phyloP scores from a whole-genome alignment of 2,113 vertebrate species.

The Syngnathus scovelli region DNA sequence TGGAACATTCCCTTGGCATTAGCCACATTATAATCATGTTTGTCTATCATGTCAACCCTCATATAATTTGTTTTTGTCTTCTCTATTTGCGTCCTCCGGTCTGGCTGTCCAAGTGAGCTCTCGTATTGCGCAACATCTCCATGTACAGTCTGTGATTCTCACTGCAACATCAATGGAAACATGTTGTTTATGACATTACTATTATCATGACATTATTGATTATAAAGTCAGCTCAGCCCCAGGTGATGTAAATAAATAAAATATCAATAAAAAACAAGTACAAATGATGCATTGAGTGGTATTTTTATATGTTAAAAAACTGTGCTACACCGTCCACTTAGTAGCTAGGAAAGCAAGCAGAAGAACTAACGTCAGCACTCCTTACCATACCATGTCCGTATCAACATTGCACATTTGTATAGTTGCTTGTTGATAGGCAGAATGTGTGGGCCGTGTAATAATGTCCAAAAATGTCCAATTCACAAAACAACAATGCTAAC shows the following conservation, averaged over 20 bases:
- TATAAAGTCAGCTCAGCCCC: neutral
- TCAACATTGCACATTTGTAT: neutral
- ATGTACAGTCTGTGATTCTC: constrained; percentile 61
- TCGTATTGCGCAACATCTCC: constrained; percentile 60
- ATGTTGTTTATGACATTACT: neutral
- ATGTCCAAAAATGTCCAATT: neutral
- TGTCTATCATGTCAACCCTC: neutral
- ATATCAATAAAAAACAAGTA: neutral
- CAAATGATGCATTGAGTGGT: neutral
- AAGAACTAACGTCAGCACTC: neutral
- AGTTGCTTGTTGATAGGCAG: neutral
- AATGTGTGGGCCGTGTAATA: neutral
- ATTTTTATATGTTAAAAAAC: neutral
- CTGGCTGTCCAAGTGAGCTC: constrained; percentile 59
- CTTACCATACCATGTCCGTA: neutral
- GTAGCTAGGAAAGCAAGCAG: neutral
- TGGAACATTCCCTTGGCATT: neutral
- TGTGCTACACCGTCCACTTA: neutral
- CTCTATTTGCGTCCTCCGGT: constrained; percentile 28
- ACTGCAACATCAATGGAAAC: constrained; percentile 31
- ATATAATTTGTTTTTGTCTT: neutral
- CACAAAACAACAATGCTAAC: neutral
- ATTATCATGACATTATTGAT: neutral
- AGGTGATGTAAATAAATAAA: neutral
- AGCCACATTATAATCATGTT: neutral